Conservation (phyloP, 2,797 vertebrate genomes). For the Coluber constrictor region DNA sequence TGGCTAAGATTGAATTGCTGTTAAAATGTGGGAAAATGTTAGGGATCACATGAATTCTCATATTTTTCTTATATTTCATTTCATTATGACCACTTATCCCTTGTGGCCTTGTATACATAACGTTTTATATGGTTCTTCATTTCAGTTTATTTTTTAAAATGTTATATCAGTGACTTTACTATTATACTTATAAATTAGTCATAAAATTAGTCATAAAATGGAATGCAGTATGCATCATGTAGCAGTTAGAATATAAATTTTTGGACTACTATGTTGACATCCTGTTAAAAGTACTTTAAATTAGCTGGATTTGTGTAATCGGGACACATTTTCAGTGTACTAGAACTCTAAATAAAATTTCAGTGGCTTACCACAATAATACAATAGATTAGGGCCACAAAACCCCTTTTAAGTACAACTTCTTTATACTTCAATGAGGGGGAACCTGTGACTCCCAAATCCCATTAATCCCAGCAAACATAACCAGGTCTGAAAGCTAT, state of each 20-base stretch:
- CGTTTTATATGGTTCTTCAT: background rate
- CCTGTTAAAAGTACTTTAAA: background rate
- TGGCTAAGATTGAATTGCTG: background rate
- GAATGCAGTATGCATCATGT: background rate
- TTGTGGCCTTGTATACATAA: background rate
- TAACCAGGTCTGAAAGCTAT: background rate
- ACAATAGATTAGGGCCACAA: conserved; percentile 8
- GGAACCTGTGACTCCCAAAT: background rate
- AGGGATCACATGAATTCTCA: background rate
- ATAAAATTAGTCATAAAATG: background rate
- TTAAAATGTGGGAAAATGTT: background rate
- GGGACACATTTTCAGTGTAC: background rate
- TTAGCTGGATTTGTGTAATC: background rate
- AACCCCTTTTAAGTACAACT: background rate
- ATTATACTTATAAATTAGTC: background rate
- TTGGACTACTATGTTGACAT: background rate
- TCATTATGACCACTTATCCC: background rate
- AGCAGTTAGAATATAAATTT: background rate
- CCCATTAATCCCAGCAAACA: background rate
- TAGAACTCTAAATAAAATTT: conserved; percentile 5
- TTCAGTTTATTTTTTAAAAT: background rate
- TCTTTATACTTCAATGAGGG: background rate
- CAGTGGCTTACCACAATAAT: background rate
- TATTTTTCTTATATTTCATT: background rate
- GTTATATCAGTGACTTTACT: background rate